A percentile compares a stretch with the other conserved stretches of the same genome.
phyloP scores from a whole-genome alignment of 2,888 invertebrate species.

The Lampropteryx suffumata region DNA sequence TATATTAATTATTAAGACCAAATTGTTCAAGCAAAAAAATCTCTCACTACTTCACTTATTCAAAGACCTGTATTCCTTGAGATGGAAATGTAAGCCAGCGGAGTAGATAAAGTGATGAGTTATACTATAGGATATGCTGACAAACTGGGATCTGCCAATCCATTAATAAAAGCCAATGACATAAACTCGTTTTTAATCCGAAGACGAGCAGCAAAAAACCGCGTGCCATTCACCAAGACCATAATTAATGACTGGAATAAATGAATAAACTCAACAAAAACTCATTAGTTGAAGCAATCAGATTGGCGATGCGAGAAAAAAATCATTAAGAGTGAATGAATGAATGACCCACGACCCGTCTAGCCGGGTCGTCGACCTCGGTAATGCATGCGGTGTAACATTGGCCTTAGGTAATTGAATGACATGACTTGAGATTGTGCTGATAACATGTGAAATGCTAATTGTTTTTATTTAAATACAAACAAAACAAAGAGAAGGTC shows the following conservation, averaged over 20 bases:
- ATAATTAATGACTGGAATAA: conserved; percentile 27
- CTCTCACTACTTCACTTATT: too few species aligned
- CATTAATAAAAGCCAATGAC: conserved; percentile 11
- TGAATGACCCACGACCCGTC: conserved; percentile 50
- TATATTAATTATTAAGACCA: too few species aligned
- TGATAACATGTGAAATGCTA: conserved; percentile 28
- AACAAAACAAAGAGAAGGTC: conserved; percentile 30
- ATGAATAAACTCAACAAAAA: conserved; percentile 26
- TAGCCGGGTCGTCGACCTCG: conserved; percentile 43
- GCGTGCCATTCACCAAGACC: conserved; percentile 11
- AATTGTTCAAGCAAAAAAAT: too few species aligned
- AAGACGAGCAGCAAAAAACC: conserved; percentile 14
- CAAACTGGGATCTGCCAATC: conserved; percentile 3
- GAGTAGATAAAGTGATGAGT: too few species aligned
- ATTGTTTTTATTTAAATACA: conserved; percentile 12
- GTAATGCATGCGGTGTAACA: conserved; percentile 41
- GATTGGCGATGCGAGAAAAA: conserved; percentile 37
- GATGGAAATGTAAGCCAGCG: too few species aligned
- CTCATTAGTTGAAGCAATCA: conserved; percentile 29
- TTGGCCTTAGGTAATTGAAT: conserved; percentile 26
- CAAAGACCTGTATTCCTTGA: too few species aligned
- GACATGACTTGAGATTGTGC: conserved; percentile 27
- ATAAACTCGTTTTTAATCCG: not conserved
- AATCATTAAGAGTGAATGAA: conserved; percentile 36
- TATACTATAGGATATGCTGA: not conserved